Evolutionary conservation across 2,113 vertebrate genomes (phyloP).

Genomic region (Hassar affinis): DNA sequence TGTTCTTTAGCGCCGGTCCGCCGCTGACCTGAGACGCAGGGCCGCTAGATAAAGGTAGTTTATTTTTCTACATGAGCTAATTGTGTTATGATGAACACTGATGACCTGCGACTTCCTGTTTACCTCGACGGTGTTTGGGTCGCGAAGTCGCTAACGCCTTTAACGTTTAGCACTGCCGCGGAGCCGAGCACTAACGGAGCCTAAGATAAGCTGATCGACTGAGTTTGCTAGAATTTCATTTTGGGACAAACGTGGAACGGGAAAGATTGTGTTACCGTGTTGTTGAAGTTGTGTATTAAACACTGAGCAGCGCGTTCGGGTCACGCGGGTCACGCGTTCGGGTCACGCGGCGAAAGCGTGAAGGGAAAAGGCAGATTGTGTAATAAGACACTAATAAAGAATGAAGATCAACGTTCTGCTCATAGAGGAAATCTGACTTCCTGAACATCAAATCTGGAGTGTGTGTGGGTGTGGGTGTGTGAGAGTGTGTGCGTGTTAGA

Average conservation of each 20-base stretch:
- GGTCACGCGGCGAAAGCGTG: too few species aligned
- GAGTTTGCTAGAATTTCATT: neutral
- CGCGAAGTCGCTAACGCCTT: neutral
- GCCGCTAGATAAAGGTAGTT: neutral
- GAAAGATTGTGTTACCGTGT: neutral
- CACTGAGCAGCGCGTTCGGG: too few species aligned
- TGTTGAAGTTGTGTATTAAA: neutral
- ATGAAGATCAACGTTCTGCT: neutral
- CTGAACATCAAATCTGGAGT: neutral
- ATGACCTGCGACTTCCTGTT: neutral
- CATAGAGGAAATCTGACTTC: too few species aligned
- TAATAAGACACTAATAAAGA: neutral
- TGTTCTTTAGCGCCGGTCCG: neutral
- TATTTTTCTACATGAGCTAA: neutral
- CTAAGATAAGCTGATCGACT: neutral
- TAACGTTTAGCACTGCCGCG: too few species aligned
- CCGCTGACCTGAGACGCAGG: too few species aligned
- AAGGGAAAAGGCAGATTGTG: neutral
- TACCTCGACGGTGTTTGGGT: neutral
- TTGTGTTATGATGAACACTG: neutral
- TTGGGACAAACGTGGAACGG: neutral
- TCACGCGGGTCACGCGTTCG: too few species aligned
- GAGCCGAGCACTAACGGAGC: too few species aligned
- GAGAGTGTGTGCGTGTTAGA: too few species aligned
- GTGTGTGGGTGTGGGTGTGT: too few species aligned